Evolutionary conservation across 2,113 vertebrate species (phyloP).

Genomic region (Macrotus californicus): DNA sequence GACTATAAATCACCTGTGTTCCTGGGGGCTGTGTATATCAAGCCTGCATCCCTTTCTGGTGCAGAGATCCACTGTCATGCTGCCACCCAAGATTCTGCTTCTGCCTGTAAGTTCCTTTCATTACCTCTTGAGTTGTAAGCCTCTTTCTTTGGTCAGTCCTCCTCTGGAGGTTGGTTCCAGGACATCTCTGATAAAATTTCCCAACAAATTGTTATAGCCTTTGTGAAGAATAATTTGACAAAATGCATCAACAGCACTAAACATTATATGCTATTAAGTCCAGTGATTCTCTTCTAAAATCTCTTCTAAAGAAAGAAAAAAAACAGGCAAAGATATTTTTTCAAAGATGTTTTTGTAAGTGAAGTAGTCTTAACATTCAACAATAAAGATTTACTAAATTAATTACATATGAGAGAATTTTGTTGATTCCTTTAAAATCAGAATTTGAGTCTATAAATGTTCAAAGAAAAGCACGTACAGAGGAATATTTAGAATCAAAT

Average conservation of each 20-base stretch:
- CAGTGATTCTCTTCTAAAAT: neutral
- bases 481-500: neutral
- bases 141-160: neutral
- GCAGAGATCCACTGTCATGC: neutral
- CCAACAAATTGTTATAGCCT: neutral
- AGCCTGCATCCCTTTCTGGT: neutral
- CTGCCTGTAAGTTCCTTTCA: neutral
- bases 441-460: neutral
- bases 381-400: neutral
- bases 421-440: constrained; percentile 20
- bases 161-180: neutral
- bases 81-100: neutral
- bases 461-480: neutral
- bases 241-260: neutral
- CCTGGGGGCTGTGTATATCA: neutral
- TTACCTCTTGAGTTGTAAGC: neutral
- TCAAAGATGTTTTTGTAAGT: neutral
- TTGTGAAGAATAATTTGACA: neutral
- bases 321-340: neutral
- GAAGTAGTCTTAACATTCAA: neutral
- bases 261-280: neutral
- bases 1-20: too few relatives aligned
- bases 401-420: neutral
- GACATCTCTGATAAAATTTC: too few relatives aligned
- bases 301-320: neutral